These are phyloP conservation scores for Wiebesia pumilae DNA, from an alignment of 1,140 invertebrate genomes.

Conservation along the genomic window DNA sequence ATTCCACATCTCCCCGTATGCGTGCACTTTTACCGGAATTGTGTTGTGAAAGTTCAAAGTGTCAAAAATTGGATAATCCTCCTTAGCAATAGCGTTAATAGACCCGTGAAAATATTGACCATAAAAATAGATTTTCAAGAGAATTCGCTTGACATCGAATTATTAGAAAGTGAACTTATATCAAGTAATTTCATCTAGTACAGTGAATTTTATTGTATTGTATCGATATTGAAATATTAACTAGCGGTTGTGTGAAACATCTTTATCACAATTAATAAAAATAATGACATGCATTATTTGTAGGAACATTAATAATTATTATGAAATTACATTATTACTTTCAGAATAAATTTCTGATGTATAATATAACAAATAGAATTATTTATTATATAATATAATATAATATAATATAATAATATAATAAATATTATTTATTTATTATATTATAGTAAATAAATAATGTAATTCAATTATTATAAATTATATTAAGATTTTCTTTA, in stretches of 20 bases:
- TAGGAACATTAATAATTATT: too few relatives aligned
- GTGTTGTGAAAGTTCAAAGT: slow-evolving; percentile 29
- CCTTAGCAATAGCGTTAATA: slow-evolving; percentile 40
- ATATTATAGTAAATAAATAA: too few relatives aligned
- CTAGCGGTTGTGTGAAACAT: background rate
- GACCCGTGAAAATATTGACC: slow-evolving; percentile 42
- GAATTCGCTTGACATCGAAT: background rate
- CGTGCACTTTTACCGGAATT: slow-evolving; percentile 1
- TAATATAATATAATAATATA: too few relatives aligned
- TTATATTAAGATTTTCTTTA: too few relatives aligned
- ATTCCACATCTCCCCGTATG: background rate
- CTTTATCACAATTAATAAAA: background rate
- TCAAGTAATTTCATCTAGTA: background rate
- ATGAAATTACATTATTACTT: too few relatives aligned
- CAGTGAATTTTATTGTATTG: slow-evolving; percentile 20
- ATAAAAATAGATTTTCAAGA: slow-evolving; percentile 20
- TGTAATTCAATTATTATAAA: too few relatives aligned
- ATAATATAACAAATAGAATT: too few relatives aligned
- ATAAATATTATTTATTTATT: too few relatives aligned
- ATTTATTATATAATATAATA: too few relatives aligned
- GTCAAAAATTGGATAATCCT: slow-evolving; percentile 37
- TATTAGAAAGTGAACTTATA: background rate
- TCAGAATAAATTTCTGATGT: too few relatives aligned
- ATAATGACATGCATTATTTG: background rate
- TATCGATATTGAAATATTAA: background rate